Percentiles rank a stretch among this genome's conserved stretches.
Evolutionary conservation across 2,888 invertebrate genomes (phyloP).

Genomic region (Liposcelis brunnea): DNA sequence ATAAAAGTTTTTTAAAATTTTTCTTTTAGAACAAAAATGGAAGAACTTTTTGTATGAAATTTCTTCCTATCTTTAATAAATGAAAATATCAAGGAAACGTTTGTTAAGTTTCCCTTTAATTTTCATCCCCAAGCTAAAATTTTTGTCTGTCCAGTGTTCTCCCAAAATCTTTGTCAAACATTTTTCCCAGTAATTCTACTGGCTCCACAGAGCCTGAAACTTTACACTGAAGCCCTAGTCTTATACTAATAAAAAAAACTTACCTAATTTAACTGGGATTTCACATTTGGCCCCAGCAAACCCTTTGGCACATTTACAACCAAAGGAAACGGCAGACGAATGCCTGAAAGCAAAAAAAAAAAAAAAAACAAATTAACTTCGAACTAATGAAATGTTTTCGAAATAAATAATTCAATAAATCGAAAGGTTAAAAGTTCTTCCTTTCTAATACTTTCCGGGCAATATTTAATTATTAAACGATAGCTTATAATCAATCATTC

Average conservation of each 20-base stretch:
- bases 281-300: conserved; percentile 4
- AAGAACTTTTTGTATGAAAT: no score
- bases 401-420: no score
- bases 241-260: background rate
- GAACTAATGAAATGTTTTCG: no score
- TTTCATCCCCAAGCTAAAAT: background rate
- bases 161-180: background rate
- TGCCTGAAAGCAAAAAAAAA: conserved; percentile 4
- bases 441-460: no score
- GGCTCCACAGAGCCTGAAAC: background rate
- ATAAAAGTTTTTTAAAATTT: background rate
- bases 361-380: no score
- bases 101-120: background rate
- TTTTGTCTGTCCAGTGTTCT: background rate
- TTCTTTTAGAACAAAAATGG: background rate
- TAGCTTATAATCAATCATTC: no score
- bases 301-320: conserved; percentile 1
- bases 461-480: no score
- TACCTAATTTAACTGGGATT: background rate
- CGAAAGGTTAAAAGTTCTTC: no score
- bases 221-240: no score
- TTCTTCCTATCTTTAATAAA: no score
- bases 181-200: background rate
- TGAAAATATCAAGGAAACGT: background rate
- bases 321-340: conserved; percentile 6